Evolutionary conservation across 2,888 invertebrate species (phyloP).

Genomic region (Nematopogon swammerdamellus): DNA sequence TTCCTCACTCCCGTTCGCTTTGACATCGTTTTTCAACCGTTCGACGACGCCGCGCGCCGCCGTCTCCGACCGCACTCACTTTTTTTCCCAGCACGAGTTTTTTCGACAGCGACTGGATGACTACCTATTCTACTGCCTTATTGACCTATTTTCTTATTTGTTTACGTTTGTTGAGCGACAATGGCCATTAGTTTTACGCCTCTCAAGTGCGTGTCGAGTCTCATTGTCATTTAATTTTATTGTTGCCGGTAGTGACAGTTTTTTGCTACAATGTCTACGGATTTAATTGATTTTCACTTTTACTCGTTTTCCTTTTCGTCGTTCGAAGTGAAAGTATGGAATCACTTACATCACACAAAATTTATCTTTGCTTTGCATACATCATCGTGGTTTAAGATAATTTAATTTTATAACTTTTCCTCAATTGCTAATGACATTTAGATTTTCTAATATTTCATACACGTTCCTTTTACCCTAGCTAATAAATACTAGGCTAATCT

Average conservation of each 20-base stretch:
- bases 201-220: slow-evolving; percentile 3
- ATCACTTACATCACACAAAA: too few relatives aligned
- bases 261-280: slow-evolving; percentile 1
- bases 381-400: too few relatives aligned
- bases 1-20: not conserved
- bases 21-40: not conserved
- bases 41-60: too few relatives aligned
- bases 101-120: not conserved
- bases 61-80: not conserved
- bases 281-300: not conserved
- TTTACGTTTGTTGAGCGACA: slow-evolving; percentile 2
- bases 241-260: not conserved
- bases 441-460: too few relatives aligned
- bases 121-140: slow-evolving; percentile 3
- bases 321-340: slow-evolving; percentile 3
- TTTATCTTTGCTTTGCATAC: too few relatives aligned
- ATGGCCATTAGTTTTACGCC: slow-evolving; percentile 4
- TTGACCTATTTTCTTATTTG: slow-evolving; percentile 5
- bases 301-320: not conserved
- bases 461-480: too few relatives aligned
- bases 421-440: too few relatives aligned
- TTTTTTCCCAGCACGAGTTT: not conserved
- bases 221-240: slow-evolving; percentile 4
- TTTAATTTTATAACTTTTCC: too few relatives aligned
- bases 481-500: too few relatives aligned